Conservation (phyloP, 2,888 invertebrate species). For the Sylvicola fuscatus region DNA sequence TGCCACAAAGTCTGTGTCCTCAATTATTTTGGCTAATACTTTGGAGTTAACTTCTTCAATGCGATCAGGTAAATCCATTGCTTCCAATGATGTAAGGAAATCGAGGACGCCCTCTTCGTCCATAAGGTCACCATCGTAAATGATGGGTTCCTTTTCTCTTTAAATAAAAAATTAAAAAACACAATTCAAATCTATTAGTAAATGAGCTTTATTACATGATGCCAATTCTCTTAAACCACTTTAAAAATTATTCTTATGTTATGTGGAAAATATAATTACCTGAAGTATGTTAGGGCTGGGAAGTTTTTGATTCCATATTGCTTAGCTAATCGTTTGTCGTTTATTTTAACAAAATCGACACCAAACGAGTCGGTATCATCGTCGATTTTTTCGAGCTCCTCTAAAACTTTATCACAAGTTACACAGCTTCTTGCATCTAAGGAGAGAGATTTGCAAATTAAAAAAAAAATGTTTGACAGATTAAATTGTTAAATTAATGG, state of each 20-base stretch:
- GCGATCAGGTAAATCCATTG: constrained; percentile 85
- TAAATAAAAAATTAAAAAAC: no score
- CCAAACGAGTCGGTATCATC: constrained; percentile 89
- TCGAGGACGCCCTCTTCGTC: constrained; percentile 85
- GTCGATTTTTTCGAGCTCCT: constrained; percentile 84
- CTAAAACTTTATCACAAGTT: constrained; percentile 78
- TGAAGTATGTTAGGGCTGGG: constrained; percentile 89
- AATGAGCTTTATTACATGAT: not conserved
- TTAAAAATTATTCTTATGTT: no score
- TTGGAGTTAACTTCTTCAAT: constrained; percentile 90
- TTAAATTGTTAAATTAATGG: no score
- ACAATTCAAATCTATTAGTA: constrained; percentile 1
- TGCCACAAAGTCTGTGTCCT: constrained; percentile 79
- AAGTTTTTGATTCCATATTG: constrained; percentile 91
- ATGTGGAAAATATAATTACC: no score
- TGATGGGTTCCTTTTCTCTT: constrained; percentile 83
- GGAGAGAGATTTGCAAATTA: not conserved
- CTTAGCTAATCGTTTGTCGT: constrained; percentile 89
- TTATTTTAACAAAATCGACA: constrained; percentile 88
- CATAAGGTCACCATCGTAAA: constrained; percentile 93
- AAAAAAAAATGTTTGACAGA: no score
- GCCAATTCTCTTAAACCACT: not conserved
- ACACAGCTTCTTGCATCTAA: constrained; percentile 78
- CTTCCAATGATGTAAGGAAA: constrained; percentile 83
- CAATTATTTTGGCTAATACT: constrained; percentile 73